Base-by-base conservation (phyloP, 2,797 vertebrate genomes). In the Hippoglossus hippoglossus region DNA sequence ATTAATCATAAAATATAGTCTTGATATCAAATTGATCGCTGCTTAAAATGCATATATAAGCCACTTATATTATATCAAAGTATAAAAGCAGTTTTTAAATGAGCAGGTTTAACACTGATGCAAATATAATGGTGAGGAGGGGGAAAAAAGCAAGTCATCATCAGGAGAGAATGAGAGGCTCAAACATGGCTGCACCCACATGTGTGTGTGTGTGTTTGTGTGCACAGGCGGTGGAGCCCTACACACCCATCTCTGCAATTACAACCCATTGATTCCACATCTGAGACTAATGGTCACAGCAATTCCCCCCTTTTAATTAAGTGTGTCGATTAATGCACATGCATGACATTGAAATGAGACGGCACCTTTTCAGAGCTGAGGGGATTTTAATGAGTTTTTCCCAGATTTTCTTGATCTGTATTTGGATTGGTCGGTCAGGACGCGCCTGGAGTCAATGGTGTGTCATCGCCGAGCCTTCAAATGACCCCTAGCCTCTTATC, bases 181-280 rank as follows among this genome's bases (percentile, higher is more conserved):
- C 73, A 89, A 91, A 90, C 81, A 93, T 92, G 90, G 88, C 91
- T 92, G 91, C 90, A 87, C 76, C 86, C 91, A 90, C 84, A 75
- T 75, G 82, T 63, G 69, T 67, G 59, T 57, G 49, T 46, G 53
- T 54, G 54, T 49, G 47, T 67, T 82, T 66, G 82, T 77, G 71
- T 55, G 67, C 47, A 72, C 80, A 67, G 71, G 62, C 73, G 46
- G 75, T 57, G 68, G 67, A 81, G 78, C 71, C 73, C 46, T 63
- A 72, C 87, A 89, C 89, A 80, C 88, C 90, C 89, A 81, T 90
- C 75, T 76, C 57, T 67, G 78, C 73, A 86, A 83, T 89, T 89
- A 88, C 65, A 89, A 66, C 75, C 67, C 60, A 49, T 26, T 64
- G 53, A 87, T 71, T 82, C 52, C 77, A 83, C 85, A 82, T 78